Percentiles rank a stretch among this genome's conserved stretches.
phyloP scores from a whole-genome alignment of 2,797 vertebrate species.

The Betta splendens region DNA sequence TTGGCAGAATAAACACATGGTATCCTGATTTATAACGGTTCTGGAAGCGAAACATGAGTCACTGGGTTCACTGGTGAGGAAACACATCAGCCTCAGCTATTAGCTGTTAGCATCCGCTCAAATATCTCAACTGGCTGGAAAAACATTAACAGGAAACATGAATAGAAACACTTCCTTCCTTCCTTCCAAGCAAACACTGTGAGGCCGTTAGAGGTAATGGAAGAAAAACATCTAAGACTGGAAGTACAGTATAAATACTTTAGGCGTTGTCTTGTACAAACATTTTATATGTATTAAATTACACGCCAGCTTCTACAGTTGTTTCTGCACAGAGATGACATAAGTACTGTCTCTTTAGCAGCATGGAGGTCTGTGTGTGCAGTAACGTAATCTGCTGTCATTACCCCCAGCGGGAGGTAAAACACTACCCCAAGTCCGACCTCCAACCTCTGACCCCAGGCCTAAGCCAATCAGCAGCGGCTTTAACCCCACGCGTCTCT shows the following conservation, averaged over 20 bases:
- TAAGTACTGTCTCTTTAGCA: too few relatives aligned
- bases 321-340: too few relatives aligned
- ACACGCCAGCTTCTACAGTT: too few relatives aligned
- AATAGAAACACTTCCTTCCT: slow-evolving; percentile 57
- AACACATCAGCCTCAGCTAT: neutral
- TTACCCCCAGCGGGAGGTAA: slow-evolving; percentile 8
- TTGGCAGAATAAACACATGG: neutral
- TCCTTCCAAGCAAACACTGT: slow-evolving; percentile 38
- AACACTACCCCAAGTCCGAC: neutral
- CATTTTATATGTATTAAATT: too few relatives aligned
- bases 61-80: too few relatives aligned
- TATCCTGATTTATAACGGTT: neutral
- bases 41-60: neutral
- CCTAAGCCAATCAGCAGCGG: slow-evolving; percentile 38
- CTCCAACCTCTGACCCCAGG: slow-evolving; percentile 18
- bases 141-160: slow-evolving; percentile 46
- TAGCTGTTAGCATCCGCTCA: slow-evolving; percentile 4
- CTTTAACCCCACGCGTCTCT: slow-evolving; percentile 13
- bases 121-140: slow-evolving; percentile 19
- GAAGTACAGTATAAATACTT: slow-evolving; percentile 12
- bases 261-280: slow-evolving; percentile 23
- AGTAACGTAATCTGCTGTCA: slow-evolving; percentile 11
- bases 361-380: neutral
- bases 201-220: slow-evolving; percentile 11
- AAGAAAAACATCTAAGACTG: slow-evolving; percentile 27